Conservation (phyloP, 2,113 vertebrate species). For the Prunella fulvescens region DNA sequence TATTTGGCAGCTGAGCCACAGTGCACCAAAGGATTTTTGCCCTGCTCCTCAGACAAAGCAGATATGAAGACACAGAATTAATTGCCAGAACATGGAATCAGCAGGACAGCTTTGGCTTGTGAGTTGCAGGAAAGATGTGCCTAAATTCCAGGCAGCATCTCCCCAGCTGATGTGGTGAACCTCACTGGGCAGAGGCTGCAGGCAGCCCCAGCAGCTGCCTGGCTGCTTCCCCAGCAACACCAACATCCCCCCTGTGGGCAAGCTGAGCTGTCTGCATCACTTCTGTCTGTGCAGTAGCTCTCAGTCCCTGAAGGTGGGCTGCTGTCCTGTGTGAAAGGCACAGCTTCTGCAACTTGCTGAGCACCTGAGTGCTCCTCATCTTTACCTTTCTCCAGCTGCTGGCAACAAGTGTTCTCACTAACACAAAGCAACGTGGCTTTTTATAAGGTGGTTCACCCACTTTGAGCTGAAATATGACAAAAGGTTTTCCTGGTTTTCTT, state of each 20-base stretch:
- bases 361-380: fast-evolving
- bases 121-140: not conserved
- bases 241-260: fast-evolving
- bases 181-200: not conserved
- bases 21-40: not conserved
- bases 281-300: fast-evolving
- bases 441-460: not conserved
- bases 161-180: not conserved
- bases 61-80: not conserved
- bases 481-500: not conserved
- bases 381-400: not conserved
- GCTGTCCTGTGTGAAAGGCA: fast-evolving
- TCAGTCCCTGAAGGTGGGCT: not conserved
- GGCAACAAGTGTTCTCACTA: not conserved
- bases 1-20: not conserved
- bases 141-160: not conserved
- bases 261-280: not conserved
- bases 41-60: not conserved
- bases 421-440: fast-evolving
- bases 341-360: not conserved
- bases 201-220: fast-evolving
- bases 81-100: not conserved
- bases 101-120: not conserved
- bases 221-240: not conserved
- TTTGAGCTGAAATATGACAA: not conserved